Base-by-base conservation (phyloP, 1,140 invertebrate species). In the Trinorchestia longiramus region DNA sequence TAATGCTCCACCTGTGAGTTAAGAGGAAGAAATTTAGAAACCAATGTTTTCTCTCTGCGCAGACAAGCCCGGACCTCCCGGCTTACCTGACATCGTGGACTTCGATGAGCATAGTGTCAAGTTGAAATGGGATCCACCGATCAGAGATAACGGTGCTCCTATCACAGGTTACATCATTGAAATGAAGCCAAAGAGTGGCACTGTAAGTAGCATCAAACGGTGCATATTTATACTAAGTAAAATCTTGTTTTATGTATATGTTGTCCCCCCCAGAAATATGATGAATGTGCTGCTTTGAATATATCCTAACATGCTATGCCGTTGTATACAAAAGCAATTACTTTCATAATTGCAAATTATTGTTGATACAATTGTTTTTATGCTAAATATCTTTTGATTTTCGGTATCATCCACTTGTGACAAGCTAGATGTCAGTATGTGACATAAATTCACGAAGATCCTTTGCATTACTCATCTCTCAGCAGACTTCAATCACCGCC, bases 91-190 rank as follows among this genome's bases (percentile, higher is more conserved):
- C 97, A 98, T 99, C 96, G 98, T 98, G 96, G 99, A 99, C 97
- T 99, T 98, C 98, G 98, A 99, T 97, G 98, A 99, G 97, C 98
- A 99, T 97, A 98, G 98, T 97, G 99, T 99, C 0, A 98, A 99
- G 97, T 97, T 99, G 0, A 99, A 99, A 97, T 99, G 99, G 99
- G 99, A 99, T 96, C 98, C 98, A 95, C 99, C 99, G 41, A 98
- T 99, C 96, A 98, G 98, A 97, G 99, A 99, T 98, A 99, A 99
- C 62, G 99, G 99, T 28, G 99, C 99, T 87, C 99, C 99, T 11
- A 99, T 99, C 97, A 99, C 98, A 17, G 97, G 99, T 97, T 99
- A 99, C 97, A 98, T 99, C 94, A 98, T 99, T 97, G 98, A 99
- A 97, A 98, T 98, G 97, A 98, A 98, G 97, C 98, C 98, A 94